phyloP scores from a whole-genome alignment of 2,888 invertebrate species.

The Adela reaumurella region DNA sequence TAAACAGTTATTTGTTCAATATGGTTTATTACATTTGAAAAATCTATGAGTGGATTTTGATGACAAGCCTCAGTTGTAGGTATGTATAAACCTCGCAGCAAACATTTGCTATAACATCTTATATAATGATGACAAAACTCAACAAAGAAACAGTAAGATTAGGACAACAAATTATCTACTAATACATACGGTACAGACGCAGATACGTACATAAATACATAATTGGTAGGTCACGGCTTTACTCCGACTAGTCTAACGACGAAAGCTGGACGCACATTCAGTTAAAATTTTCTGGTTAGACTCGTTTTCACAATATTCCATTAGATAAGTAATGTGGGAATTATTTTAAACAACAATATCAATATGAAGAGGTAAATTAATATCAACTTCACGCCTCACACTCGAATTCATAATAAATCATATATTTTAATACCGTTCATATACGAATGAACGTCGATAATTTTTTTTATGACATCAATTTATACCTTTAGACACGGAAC shows the following conservation, averaged over 20 bases:
- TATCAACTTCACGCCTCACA: background rate
- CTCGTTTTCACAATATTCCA: background rate
- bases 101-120: conserved; percentile 46
- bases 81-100: conserved; percentile 45
- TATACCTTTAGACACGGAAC: conserved; percentile 1
- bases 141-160: conserved; percentile 45
- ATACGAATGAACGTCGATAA: no score
- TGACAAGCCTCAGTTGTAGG: conserved; percentile 54
- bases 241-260: conserved; percentile 40
- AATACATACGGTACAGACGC: no score
- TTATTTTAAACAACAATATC: background rate
- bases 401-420: no score
- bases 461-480: background rate
- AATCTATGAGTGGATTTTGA: conserved; percentile 48
- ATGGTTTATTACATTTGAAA: conserved; percentile 55
- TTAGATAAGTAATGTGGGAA: no score
- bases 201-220: conserved; percentile 2
- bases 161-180: conserved; percentile 17
- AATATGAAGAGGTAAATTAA: background rate
- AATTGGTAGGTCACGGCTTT: background rate
- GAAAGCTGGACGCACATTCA: conserved; percentile 24
- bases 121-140: conserved; percentile 46
- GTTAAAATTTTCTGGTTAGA: background rate
- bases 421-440: no score
- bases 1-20: conserved; percentile 19